Conservation (phyloP, 2,113 vertebrate genomes). For the Hylia prasina region DNA sequence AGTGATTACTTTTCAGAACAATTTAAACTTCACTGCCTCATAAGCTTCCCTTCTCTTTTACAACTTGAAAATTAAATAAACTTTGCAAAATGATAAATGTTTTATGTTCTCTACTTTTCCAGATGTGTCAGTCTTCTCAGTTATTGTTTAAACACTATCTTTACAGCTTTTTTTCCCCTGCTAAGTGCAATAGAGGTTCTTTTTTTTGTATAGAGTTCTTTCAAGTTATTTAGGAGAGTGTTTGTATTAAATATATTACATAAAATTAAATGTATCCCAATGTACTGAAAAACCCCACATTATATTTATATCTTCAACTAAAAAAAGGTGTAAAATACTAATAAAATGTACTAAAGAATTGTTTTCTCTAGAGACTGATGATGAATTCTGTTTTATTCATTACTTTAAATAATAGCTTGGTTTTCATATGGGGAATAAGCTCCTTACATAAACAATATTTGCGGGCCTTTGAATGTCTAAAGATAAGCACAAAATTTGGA, state of each 20-base stretch:
- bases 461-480: not conserved
- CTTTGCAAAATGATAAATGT: not conserved
- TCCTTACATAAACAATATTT: not conserved
- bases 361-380: not conserved
- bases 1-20: not conserved
- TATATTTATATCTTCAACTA: not conserved
- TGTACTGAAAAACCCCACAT: fast-evolving
- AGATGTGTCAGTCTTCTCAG: not conserved
- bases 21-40: not conserved
- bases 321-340: not conserved
- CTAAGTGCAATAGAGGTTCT: not conserved
- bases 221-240: not conserved
- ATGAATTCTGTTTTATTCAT: not conserved
- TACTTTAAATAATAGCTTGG: not conserved
- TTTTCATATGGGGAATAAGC: not conserved
- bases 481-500: not conserved
- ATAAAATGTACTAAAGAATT: not conserved
- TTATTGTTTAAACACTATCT: not conserved
- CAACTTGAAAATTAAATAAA: not conserved
- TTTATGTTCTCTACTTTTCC: not conserved
- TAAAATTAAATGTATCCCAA: not conserved
- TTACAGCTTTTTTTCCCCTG: not conserved
- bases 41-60: not conserved
- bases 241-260: not conserved
- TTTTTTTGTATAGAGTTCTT: not conserved